A percentile compares a stretch with the other conserved stretches of the same genome.
Conservation (phyloP, 2,888 invertebrate genomes). For the Epistrophella euchroma region DNA sequence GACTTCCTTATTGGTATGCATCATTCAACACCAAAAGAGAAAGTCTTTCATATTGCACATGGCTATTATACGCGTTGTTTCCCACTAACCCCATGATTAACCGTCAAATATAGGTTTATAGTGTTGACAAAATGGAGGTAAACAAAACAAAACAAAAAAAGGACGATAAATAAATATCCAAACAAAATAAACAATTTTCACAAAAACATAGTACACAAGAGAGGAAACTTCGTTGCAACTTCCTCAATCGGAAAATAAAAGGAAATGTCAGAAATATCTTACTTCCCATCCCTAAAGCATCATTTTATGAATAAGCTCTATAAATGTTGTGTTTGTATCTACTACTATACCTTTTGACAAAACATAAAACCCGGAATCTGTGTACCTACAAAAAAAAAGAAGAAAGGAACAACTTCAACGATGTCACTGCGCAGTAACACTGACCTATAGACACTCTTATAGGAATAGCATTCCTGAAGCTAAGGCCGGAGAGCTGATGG, state of each 20-base stretch:
- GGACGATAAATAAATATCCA: conserved; percentile 52
- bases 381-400: neutral
- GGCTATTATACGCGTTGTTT: neutral
- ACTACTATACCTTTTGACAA: conserved; percentile 1
- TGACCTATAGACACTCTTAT: conserved; percentile 68
- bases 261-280: conserved; percentile 64
- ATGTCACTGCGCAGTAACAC: conserved; percentile 72
- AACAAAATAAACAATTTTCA: conserved; percentile 65
- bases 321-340: conserved; percentile 13
- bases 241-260: conserved; percentile 63
- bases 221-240: conserved; percentile 36
- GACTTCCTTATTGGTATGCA: conserved; percentile 65
- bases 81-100: conserved; percentile 26
- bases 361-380: conserved; percentile 53
- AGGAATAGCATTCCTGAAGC: conserved; percentile 32
- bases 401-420: conserved; percentile 35
- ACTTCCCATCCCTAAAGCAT: conserved; percentile 47
- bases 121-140: conserved; percentile 20
- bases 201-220: neutral
- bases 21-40: conserved; percentile 33
- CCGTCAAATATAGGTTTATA: conserved; percentile 30
- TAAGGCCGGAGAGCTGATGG: conserved; percentile 39
- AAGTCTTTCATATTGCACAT: conserved; percentile 42
- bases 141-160: conserved; percentile 25
- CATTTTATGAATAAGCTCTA: conserved; percentile 52